Conservation (phyloP, 2,113 vertebrate genomes). For the Suricata suricatta region DNA sequence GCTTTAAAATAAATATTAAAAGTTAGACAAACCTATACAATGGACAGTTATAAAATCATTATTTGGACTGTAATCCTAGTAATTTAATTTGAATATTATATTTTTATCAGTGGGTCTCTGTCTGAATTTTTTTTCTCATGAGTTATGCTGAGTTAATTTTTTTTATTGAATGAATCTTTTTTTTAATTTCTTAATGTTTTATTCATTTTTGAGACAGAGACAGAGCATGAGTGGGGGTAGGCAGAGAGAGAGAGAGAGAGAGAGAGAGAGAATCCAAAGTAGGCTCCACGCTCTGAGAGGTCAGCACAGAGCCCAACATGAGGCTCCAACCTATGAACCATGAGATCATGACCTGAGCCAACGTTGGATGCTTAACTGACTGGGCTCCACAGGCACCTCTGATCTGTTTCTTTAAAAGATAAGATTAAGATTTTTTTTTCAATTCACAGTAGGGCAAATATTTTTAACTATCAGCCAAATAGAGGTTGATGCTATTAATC, state of each 20-base stretch:
- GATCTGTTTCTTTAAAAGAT: not conserved
- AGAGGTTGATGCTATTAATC: not conserved
- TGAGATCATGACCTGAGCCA: too few relatives aligned
- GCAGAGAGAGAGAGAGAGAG: too few relatives aligned
- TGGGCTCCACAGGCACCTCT: too few relatives aligned
- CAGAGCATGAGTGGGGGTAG: too few relatives aligned
- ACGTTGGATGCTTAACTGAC: too few relatives aligned
- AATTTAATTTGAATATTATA: slow-evolving; percentile 1
- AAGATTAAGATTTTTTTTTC: not conserved
- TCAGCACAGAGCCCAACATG: too few relatives aligned
- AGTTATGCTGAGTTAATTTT: not conserved
- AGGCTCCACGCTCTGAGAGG: too few relatives aligned
- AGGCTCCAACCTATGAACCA: too few relatives aligned
- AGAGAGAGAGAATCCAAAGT: too few relatives aligned
- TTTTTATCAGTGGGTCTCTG: not conserved
- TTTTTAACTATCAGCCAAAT: not conserved
- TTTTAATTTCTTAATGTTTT: too few relatives aligned
- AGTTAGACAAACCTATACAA: not conserved
- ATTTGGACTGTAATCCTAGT: not conserved
- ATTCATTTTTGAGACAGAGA: too few relatives aligned
- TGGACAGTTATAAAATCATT: not conserved
- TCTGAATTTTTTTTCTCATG: not conserved
- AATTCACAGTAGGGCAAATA: not conserved
- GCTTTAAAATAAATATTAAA: slow-evolving; percentile 9
- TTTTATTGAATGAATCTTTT: not conserved